These are phyloP conservation scores for Ceraclea dissimilis DNA, from an alignment of 2,888 invertebrate genomes.

Conservation along the genomic window DNA sequence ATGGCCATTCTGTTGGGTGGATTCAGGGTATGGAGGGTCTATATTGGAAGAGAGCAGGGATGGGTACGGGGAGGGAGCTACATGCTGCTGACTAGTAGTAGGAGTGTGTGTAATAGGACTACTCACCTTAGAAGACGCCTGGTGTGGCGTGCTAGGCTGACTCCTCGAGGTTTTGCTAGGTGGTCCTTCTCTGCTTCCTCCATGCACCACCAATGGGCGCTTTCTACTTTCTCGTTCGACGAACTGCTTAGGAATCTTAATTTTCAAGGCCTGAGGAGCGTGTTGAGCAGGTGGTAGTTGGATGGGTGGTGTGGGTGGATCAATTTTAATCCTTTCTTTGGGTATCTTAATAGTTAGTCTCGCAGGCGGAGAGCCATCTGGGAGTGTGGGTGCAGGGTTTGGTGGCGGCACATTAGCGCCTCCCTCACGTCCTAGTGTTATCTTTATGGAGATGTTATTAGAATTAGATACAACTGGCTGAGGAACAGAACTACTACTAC, in stretches of 20 bases:
- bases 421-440: conserved; percentile 44
- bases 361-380: conserved; percentile 34
- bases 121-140: conserved; percentile 11
- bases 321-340: conserved; percentile 61
- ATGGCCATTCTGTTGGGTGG: background rate
- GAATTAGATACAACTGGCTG: conserved; percentile 4
- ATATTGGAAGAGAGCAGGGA: background rate
- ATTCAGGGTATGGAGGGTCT: background rate
- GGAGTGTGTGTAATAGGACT: background rate
- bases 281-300: conserved; percentile 26
- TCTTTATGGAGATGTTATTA: conserved; percentile 27
- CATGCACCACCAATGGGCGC: conserved; percentile 31
- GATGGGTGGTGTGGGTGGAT: conserved; percentile 30
- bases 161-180: conserved; percentile 1
- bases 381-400: background rate
- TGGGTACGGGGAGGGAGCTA: background rate
- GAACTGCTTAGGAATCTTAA: conserved; percentile 73
- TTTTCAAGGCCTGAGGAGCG: conserved; percentile 52
- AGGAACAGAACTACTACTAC: conserved; percentile 14
- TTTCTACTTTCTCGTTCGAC: conserved; percentile 48
- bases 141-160: conserved; percentile 2
- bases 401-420: conserved; percentile 5
- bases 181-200: conserved; percentile 20
- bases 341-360: conserved; percentile 77
- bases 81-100: background rate